These are phyloP conservation scores for Gymnocheta viridis DNA, from an alignment of 2,888 invertebrate species.

Conservation along the genomic window DNA sequence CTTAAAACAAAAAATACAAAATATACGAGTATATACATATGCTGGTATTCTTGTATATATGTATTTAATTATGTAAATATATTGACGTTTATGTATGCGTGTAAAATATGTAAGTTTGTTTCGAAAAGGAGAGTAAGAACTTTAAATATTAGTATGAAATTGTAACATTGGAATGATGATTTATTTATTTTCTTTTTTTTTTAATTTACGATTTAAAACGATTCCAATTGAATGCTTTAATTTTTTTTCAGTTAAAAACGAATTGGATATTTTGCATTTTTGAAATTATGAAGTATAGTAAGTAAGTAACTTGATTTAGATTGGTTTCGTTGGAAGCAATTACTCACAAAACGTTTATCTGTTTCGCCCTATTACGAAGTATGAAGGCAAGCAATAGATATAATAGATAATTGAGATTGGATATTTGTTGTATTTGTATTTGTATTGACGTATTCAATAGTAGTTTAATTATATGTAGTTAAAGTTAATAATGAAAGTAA, in stretches of 20 bases:
- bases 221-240: conserved; percentile 61
- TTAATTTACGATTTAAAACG: conserved; percentile 41
- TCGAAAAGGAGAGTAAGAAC: conserved; percentile 4
- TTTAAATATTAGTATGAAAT: conserved; percentile 26
- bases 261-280: conserved; percentile 73
- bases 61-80: conserved; percentile 20
- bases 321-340: conserved; percentile 79
- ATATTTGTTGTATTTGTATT: conserved; percentile 44
- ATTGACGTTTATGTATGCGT: neutral
- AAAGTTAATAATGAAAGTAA: conserved; percentile 42
- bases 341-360: conserved; percentile 83
- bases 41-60: neutral
- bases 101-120: conserved; percentile 6
- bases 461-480: conserved; percentile 40
- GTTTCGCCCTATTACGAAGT: conserved; percentile 81
- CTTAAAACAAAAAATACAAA: neutral
- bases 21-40: conserved; percentile 22
- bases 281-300: conserved; percentile 49
- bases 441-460: conserved; percentile 49
- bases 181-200: too few species aligned
- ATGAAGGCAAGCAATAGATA: conserved; percentile 79
- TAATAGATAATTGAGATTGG: conserved; percentile 68
- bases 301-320: conserved; percentile 52
- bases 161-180: conserved; percentile 42
- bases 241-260: conserved; percentile 70